Evolutionary conservation across 2,797 vertebrate species (phyloP), one percentile per base, ranked within the genome.

Genomic region (Decapterus maruadsi): DNA sequence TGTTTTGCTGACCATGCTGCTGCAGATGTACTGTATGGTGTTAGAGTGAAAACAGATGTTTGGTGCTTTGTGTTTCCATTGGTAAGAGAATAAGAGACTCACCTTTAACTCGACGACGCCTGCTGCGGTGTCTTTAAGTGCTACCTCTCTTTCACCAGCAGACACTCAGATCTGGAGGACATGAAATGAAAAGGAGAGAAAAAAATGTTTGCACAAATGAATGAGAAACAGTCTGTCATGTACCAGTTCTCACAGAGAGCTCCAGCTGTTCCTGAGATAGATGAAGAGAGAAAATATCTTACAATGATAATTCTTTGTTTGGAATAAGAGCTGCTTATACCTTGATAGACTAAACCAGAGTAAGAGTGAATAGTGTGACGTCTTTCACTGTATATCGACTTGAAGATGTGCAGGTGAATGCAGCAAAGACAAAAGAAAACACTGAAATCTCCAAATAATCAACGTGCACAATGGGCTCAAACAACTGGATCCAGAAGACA

Each of bases 91-190:
- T 84, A 26, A 81, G 70, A 84, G 60, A 87, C 89, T 89, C 69
- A 94, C 92, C 93, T 93, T 93, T 88, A 75, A 51, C 42, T 90
- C 61, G 59, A 70, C 13, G 57, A 45, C 36, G 56, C 55, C 73
- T 34, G 50, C 48, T 57, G 58, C 17, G 11, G 57, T 19, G 71
- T 64, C 68, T 70, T 70, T 66, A 68, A 75, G 76, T 2, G 63
- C 65, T 75, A 77, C 68, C 79, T 68, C 72, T 46, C 62, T 29
- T 76, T 75, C 56, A 54, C 66, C 64, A 7, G 62, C 67, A 62
- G 58, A 51, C 77, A 38, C 69, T 88, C 60, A 65, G 70, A 85
- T 85, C 90, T 90, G 59, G 19, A 85, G 75, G 65, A 42, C 29
- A 77, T 38, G 36, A 68, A 63, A 81, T 77, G 43, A 16, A 74